phyloP scores from a whole-genome alignment of 2,113 vertebrate species.

The Copsychus sechellarum region DNA sequence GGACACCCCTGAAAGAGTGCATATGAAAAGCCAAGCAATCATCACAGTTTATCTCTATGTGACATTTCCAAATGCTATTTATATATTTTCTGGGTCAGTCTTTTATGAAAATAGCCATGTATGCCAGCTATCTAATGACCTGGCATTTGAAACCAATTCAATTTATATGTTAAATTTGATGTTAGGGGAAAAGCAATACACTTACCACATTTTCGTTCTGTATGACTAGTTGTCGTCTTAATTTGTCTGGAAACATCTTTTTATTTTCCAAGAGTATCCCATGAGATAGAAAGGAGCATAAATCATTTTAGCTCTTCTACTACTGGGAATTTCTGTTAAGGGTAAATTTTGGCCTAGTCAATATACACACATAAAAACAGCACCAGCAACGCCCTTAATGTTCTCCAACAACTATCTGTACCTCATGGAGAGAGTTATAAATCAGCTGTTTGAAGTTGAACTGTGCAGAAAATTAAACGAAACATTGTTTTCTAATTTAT shows the following conservation, averaged over 20 bases:
- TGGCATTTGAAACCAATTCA: constrained; percentile 55
- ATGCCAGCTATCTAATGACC: constrained; percentile 16
- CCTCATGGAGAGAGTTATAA: not conserved
- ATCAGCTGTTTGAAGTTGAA: not conserved
- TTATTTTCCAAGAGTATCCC: not conserved
- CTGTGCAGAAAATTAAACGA: not conserved
- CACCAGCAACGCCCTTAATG: not conserved
- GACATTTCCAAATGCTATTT: constrained; percentile 55
- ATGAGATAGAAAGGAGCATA: not conserved
- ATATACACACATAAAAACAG: not conserved
- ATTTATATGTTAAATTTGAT: constrained; percentile 46
- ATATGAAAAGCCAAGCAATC: constrained; percentile 2
- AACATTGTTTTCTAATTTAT: not conserved
- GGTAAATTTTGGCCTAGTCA: not conserved
- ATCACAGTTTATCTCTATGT: constrained; percentile 23
- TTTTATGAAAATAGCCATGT: constrained; percentile 24
- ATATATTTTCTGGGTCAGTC: constrained; percentile 49
- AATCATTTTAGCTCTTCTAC: not conserved
- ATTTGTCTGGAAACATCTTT: constrained; percentile 21
- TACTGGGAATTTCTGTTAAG: not conserved
- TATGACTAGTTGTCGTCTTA: not conserved
- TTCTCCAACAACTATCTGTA: not conserved
- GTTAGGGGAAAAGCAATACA: not conserved
- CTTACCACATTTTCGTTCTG: not conserved
- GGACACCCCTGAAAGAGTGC: not conserved